phyloP scores from a whole-genome alignment of 2,797 vertebrate species.

The Spheniscus humboldti region DNA sequence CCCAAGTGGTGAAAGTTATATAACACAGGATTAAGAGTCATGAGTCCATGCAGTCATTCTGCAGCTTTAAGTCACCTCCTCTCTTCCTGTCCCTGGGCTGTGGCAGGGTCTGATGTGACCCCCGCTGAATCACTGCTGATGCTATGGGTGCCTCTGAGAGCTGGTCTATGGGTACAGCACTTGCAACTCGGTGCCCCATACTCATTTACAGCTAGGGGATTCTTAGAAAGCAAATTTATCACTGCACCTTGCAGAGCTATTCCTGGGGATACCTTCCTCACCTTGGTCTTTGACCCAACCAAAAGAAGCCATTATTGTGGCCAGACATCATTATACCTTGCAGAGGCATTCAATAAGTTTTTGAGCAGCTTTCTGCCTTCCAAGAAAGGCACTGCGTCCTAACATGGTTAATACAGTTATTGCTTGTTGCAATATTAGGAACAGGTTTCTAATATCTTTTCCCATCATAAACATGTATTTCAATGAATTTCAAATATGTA shows the following conservation, averaged over 20 bases:
- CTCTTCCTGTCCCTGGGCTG: background rate
- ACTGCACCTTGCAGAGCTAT: background rate
- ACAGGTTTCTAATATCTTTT: background rate
- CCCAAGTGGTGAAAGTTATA: background rate
- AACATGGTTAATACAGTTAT: background rate
- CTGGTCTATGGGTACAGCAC: fast-evolving
- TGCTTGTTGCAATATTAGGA: background rate
- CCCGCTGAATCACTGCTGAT: background rate
- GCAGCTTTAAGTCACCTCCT: background rate
- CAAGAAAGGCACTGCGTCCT: background rate
- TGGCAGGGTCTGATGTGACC: background rate
- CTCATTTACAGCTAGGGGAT: background rate
- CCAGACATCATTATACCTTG: background rate
- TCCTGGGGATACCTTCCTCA: background rate
- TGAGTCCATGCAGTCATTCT: background rate
- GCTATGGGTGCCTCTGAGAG: background rate
- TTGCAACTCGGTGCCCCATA: background rate
- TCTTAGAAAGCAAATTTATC: background rate
- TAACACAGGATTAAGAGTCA: background rate
- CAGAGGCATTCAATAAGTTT: background rate
- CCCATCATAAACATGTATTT: background rate
- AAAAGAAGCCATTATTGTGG: background rate
- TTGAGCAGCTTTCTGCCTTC: background rate
- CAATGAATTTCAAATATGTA: background rate
- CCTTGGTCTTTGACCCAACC: background rate